Conservation (phyloP, 2,888 invertebrate genomes). For the Athalia rosae region DNA sequence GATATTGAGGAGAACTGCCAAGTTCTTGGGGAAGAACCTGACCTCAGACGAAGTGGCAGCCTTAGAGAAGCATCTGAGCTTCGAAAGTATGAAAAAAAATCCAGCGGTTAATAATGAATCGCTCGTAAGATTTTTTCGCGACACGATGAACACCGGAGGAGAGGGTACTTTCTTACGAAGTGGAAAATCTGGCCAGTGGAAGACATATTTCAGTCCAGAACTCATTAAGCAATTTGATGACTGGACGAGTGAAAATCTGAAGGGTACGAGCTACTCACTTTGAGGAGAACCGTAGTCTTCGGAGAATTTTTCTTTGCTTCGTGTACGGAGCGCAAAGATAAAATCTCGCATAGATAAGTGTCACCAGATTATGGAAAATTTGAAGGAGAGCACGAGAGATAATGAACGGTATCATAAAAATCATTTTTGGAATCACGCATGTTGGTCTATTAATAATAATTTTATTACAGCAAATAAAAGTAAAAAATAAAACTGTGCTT, state of each 20-base stretch:
- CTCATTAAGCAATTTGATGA: conserved; percentile 73
- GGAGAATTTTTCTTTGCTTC: not conserved
- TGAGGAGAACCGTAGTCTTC: not conserved
- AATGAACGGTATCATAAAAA: too few species aligned
- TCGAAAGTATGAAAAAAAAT: conserved; percentile 78
- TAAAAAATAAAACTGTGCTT: too few species aligned
- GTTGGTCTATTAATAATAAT: too few species aligned
- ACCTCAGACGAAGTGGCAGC: conserved; percentile 65
- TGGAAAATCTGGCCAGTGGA: conserved; percentile 74
- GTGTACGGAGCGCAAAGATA: too few species aligned
- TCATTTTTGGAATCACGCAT: too few species aligned
- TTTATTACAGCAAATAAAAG: too few species aligned
- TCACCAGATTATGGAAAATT: too few species aligned
- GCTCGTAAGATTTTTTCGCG: conserved; percentile 66
- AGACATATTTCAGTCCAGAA: conserved; percentile 67
- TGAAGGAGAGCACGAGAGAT: too few species aligned
- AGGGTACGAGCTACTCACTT: conserved; percentile 57
- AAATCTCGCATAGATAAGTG: too few species aligned
- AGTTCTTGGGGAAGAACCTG: conserved; percentile 71
- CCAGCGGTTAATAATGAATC: conserved; percentile 76
- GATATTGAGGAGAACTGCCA: conserved; percentile 71
- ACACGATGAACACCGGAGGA: conserved; percentile 64
- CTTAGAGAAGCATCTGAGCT: conserved; percentile 74
- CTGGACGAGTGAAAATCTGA: conserved; percentile 69
- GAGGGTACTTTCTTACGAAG: conserved; percentile 74